These are phyloP conservation scores for Cyclopterus lumpus DNA, from an alignment of 2,797 vertebrate species.

Conservation along the genomic window DNA sequence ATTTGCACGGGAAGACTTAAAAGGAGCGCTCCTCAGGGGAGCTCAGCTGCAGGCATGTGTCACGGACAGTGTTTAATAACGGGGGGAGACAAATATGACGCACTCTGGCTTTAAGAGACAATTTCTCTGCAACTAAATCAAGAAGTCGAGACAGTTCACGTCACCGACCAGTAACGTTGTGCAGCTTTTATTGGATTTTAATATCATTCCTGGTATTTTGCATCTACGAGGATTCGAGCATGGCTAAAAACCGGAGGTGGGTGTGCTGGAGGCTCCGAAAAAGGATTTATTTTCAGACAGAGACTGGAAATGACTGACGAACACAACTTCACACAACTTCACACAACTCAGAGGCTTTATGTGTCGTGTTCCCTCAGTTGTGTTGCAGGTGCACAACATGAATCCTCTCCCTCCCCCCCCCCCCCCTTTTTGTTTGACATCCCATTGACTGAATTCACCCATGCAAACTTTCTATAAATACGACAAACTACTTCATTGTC, in stretches of 20 bases:
- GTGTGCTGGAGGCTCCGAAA: not conserved
- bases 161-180: not conserved
- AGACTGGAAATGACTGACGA: not conserved
- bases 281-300: not conserved
- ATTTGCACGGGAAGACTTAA: not conserved
- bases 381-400: not conserved
- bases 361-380: not conserved
- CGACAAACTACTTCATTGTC: slow-evolving; percentile 38
- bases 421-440: slow-evolving; percentile 11
- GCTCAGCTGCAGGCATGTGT: not conserved
- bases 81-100: not conserved
- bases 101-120: not conserved
- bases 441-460: slow-evolving; percentile 25
- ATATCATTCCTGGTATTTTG: not conserved
- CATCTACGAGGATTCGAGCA: not conserved
- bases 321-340: not conserved
- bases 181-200: not conserved
- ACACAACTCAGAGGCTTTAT: not conserved
- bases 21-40: not conserved
- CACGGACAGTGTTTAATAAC: not conserved
- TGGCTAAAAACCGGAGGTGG: slow-evolving; percentile 1
- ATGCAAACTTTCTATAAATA: slow-evolving; percentile 43
- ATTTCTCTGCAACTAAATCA: not conserved
- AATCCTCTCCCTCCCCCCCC: not conserved
- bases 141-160: not conserved